Percentiles rank a stretch among this genome's conserved stretches.
phyloP scores from a whole-genome alignment of 2,888 invertebrate species.

The Antitype chi region DNA sequence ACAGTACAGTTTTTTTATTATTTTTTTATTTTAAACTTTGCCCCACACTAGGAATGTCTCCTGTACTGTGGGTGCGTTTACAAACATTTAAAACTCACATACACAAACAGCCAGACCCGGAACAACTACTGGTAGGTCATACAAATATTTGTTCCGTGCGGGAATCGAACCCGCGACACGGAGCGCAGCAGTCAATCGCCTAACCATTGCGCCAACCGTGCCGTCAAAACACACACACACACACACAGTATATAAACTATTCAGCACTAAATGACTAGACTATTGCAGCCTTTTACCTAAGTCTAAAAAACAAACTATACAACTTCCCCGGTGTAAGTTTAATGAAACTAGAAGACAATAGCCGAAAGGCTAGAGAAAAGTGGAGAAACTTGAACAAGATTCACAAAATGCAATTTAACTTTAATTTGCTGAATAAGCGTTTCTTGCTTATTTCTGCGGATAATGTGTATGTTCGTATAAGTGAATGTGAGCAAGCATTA shows the following conservation, averaged over 20 bases:
- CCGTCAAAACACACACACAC: too few relatives aligned
- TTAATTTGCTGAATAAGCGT: neutral
- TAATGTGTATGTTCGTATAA: neutral
- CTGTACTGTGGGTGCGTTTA: too few relatives aligned
- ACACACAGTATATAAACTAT: neutral
- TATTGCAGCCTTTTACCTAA: neutral
- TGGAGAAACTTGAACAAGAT: neutral
- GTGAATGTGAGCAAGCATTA: neutral
- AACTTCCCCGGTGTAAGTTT: slow-evolving; percentile 15
- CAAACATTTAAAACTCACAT: too few relatives aligned
- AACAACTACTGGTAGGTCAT: too few relatives aligned
- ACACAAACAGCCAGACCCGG: too few relatives aligned
- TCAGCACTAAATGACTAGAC: neutral
- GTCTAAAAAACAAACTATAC: neutral
- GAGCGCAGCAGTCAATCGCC: too few relatives aligned
- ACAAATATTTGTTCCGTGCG: too few relatives aligned
- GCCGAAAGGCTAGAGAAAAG: neutral
- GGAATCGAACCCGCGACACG: too few relatives aligned
- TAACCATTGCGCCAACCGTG: too few relatives aligned
- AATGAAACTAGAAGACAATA: slow-evolving; percentile 26
- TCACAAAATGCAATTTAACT: neutral
- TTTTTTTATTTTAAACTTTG: too few relatives aligned
- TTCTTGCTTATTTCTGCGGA: neutral
- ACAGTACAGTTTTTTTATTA: too few relatives aligned
- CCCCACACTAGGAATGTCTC: too few relatives aligned